Evolutionary conservation across 1,140 invertebrate species (phyloP), one percentile per base, ranked within the genome.

Genomic region (Drosophila takahashii): DNA sequence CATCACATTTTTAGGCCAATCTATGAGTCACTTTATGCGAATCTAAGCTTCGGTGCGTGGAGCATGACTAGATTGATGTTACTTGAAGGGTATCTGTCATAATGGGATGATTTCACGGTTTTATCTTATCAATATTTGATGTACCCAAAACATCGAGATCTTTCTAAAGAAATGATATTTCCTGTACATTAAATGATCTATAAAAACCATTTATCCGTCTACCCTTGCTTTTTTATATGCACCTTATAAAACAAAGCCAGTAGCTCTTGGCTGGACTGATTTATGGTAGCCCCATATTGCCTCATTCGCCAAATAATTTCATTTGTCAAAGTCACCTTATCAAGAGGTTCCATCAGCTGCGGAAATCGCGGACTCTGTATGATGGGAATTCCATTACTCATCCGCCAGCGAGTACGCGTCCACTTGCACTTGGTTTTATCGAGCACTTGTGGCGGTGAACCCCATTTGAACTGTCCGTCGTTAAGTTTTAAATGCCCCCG

Each of bases 301-400:
- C 11, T 16, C 27, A 9, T 22, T 66, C 10, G 9, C 42, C 45
- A 36, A 42, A 67, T 70, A 18, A 69, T 57, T 70, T 70, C 27
- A 47, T 39, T 45, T 70, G 64, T 48, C 66, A 69, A 56, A 70
- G 50, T 48, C 51, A 45, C 50, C 32, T 70, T 69, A 69, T 69
- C 66, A 45, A 27, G 36, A 22, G 11, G 13, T 16, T 26, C 44
- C 62, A 26, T 64, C 36, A 29, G 10, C 3, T 13, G 16, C 41
- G 26, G 22, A 22, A 41, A 61, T n/a, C 3, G 58, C 58, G 64
- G 45, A 64, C 44, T 60, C 60, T 44, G 54, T 18, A 59, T 60
- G 29, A 45, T 22, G 64, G 64, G 42, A 70, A 41, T 69, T 70
- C 48, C 64, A 57, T 70, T 69, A 70, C 64, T 70, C 66, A 69